Conservation (phyloP, 2,888 invertebrate genomes). For the Machimus atricapillus region DNA sequence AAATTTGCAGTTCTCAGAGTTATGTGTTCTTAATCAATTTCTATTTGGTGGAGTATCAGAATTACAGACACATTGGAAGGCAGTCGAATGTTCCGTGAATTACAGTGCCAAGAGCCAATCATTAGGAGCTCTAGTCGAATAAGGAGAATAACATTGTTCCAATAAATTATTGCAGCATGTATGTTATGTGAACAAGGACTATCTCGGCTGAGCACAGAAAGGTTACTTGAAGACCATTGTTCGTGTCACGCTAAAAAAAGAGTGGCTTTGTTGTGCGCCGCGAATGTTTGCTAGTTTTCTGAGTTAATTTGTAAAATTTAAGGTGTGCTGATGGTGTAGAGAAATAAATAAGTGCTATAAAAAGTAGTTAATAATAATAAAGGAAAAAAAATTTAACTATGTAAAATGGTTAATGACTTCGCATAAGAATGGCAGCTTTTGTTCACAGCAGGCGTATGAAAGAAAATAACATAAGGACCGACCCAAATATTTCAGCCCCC, state of each 20-base stretch:
- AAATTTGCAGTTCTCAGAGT: not conserved
- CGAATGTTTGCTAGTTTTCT: not conserved
- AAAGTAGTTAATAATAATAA: not conserved
- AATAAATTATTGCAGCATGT: not conserved
- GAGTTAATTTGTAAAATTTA: not conserved
- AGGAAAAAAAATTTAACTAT: not conserved
- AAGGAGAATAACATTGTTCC: too few species aligned
- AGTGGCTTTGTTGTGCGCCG: not conserved
- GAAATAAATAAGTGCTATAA: not conserved
- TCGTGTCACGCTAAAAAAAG: not conserved
- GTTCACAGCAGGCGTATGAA: not conserved
- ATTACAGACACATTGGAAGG: not conserved
- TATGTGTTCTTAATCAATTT: not conserved
- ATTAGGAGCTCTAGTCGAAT: too few species aligned
- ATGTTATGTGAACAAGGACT: not conserved
- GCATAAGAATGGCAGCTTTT: not conserved
- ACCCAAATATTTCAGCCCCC: not conserved
- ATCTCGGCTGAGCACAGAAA: not conserved
- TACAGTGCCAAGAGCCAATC: not conserved
- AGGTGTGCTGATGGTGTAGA: not conserved
- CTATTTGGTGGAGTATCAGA: not conserved
- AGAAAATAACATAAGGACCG: not conserved
- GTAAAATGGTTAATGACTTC: not conserved
- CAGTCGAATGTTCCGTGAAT: not conserved
- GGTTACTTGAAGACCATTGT: not conserved